Conservation (phyloP, 2,797 vertebrate species). For the Lithobates sylvaticus region DNA sequence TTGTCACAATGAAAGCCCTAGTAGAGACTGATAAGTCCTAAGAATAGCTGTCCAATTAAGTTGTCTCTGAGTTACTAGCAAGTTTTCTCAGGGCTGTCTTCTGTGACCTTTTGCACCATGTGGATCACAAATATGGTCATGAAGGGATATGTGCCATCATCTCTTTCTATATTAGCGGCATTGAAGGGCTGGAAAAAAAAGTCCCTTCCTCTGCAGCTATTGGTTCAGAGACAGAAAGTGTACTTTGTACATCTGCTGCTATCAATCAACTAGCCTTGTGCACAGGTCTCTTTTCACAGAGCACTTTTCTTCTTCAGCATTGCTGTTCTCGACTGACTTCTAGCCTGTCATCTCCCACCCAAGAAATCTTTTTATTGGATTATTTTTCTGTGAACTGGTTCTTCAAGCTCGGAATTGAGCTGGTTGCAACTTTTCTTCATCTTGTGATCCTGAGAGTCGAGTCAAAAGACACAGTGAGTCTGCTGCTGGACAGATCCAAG, state of each 20-base stretch:
- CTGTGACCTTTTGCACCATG: constrained; percentile 58
- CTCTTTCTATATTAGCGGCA: constrained; percentile 59
- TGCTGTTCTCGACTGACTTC: constrained; percentile 23
- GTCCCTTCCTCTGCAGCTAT: constrained; percentile 22
- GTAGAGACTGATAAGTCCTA: constrained; percentile 49
- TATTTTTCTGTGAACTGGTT: constrained; percentile 20
- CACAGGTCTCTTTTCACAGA: constrained; percentile 36
- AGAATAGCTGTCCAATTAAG: constrained; percentile 49
- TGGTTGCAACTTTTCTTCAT: constrained; percentile 10
- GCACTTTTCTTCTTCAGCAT: constrained; percentile 52
- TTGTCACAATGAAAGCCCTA: constrained; percentile 32
- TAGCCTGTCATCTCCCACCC: constrained; percentile 20
- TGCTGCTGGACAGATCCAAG: constrained; percentile 3
- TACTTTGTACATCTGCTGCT: constrained; percentile 51
- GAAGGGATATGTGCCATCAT: constrained; percentile 60
- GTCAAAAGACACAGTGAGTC: constrained; percentile 7
- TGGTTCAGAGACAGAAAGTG: constrained; percentile 44
- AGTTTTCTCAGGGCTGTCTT: constrained; percentile 46
- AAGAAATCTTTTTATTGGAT: constrained; percentile 46
- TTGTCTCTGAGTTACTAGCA: constrained; percentile 22
- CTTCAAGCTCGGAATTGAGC: constrained; percentile 19
- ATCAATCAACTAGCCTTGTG: constrained; percentile 44
- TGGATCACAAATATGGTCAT: constrained; percentile 61
- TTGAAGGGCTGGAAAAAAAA: constrained; percentile 17
- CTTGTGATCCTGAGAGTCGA: background rate